Evolutionary conservation across 2,797 vertebrate genomes (phyloP), one percentile per base, ranked within the genome.

Genomic region (Fratercula arctica): DNA sequence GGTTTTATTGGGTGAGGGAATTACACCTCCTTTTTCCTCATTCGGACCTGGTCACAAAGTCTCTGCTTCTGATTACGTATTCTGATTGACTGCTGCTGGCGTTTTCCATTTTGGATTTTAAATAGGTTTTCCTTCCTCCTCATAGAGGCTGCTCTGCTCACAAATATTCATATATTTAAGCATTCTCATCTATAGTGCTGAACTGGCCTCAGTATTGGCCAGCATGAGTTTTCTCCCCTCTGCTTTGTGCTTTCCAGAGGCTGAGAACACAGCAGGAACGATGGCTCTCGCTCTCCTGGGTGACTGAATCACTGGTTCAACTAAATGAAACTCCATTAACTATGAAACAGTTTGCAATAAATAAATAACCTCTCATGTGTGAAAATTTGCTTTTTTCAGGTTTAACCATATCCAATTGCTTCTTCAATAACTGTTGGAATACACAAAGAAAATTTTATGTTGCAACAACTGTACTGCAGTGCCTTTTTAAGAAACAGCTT

Each of bases 321-420:
- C 57, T 85, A 96, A 89, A 96, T 35, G 29, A 92, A 93, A 69
- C 64, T 63, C 67, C 53, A 87, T 95, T 93, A 94, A 90, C 93
- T 93, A 94, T 69, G 43, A 63, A 94, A 41, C 59, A 93, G 25
- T 48, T 51, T 74, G 16, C 25, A 80, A 80, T 85, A 93, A 94
- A 89, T 72, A 87, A 92, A 69, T n/a, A 72, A 79, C 74, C 18
- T 78, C 66, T 82, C 28, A 83, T 88, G 41, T 87, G 48, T 68
- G 56, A 87, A 35, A 37, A 54, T 87, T 50, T 70, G 33, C 21
- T 90, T 85, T 84, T 53, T 94, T 94, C 66, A 69, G 60, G 25
- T 80, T 91, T 84, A 73, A 83, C 41, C 4, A 2, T 56, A 85
- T 84, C 43, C 68, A 87, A 76, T 18, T 87, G 11, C 29, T 92